Percentiles rank a stretch among this genome's conserved stretches.
phyloP scores from a whole-genome alignment of 2,888 invertebrate species.

The Ypsolopha scabrella region DNA sequence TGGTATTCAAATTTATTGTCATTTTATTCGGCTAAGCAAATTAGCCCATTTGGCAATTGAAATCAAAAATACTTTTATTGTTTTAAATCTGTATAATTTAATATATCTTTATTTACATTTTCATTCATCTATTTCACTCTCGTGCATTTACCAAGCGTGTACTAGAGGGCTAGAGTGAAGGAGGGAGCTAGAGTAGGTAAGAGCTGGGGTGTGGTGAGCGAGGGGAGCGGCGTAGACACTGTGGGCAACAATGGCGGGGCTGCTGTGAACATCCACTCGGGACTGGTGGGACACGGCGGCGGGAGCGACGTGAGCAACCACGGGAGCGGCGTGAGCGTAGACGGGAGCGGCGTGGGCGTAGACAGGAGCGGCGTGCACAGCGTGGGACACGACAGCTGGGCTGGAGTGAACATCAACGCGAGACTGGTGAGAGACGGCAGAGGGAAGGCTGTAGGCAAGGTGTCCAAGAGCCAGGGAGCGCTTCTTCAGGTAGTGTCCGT shows the following conservation, averaged over 20 bases:
- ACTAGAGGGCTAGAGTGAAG: constrained; percentile 17
- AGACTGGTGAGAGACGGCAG: constrained; percentile 29
- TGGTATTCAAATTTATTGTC: too few species aligned
- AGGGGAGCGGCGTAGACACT: constrained; percentile 19
- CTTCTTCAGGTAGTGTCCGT: constrained; percentile 32
- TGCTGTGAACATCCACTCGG: constrained; percentile 21
- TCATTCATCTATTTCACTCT: background rate
- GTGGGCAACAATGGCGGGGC: constrained; percentile 25
- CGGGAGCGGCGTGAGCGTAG: constrained; percentile 21
- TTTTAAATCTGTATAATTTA: background rate
- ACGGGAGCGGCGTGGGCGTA: constrained; percentile 35
- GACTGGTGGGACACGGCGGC: constrained; percentile 23
- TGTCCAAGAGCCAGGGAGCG: constrained; percentile 30
- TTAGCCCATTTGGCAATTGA: too few species aligned
- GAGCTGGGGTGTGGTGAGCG: constrained; percentile 22
- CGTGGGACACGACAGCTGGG: constrained; percentile 20
- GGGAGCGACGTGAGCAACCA: constrained; percentile 27
- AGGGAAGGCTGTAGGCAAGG: constrained; percentile 21
- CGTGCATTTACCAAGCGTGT: constrained; percentile 36
- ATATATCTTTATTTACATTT: background rate
- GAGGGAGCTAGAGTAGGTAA: constrained; percentile 21
- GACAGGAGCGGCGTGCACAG: constrained; percentile 13
- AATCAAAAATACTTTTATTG: too few species aligned
- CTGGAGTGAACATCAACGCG: constrained; percentile 32
- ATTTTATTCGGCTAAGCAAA: too few species aligned